Percentiles rank a stretch among this genome's conserved stretches.
Evolutionary conservation across 1,140 invertebrate genomes (phyloP).

Genomic region (Halesus radiatus): DNA sequence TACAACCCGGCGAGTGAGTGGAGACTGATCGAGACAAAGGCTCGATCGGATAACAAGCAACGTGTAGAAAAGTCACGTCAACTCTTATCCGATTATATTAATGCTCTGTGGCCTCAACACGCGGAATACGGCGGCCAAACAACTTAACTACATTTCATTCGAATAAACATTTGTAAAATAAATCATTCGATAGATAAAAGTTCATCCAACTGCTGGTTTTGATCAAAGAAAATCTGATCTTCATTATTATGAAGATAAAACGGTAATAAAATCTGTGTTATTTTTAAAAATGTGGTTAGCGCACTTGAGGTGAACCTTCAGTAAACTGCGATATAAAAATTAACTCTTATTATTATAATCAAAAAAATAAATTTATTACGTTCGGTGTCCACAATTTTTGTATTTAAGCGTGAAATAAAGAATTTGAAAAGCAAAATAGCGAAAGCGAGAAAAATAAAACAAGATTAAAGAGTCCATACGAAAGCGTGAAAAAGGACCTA

Average conservation of each 20-base stretch:
- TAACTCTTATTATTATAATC: no score
- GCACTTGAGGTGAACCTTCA: no score
- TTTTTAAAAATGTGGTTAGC: background rate
- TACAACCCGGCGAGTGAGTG: no score
- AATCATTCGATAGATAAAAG: no score
- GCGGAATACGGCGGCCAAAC: background rate
- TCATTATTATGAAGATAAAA: background rate
- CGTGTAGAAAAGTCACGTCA: conserved; percentile 3
- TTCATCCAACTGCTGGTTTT: no score
- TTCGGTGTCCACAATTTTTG: background rate
- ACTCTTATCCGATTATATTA: conserved; percentile 5
- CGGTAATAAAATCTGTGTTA: background rate
- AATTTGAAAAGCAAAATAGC: background rate
- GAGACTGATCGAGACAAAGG: conserved; percentile 12
- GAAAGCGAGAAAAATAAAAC: conserved; percentile 9
- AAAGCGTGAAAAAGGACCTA: conserved; percentile 13
- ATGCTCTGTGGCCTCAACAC: no score
- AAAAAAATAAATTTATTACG: no score
- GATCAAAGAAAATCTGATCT: background rate
- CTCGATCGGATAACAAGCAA: conserved; percentile 1
- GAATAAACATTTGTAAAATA: no score
- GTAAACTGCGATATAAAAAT: no score
- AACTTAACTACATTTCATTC: background rate
- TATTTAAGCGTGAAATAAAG: background rate
- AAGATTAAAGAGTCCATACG: conserved; percentile 6